These are phyloP conservation scores for Melolontha melolontha DNA, from an alignment of 2,888 invertebrate species.

Conservation along the genomic window DNA sequence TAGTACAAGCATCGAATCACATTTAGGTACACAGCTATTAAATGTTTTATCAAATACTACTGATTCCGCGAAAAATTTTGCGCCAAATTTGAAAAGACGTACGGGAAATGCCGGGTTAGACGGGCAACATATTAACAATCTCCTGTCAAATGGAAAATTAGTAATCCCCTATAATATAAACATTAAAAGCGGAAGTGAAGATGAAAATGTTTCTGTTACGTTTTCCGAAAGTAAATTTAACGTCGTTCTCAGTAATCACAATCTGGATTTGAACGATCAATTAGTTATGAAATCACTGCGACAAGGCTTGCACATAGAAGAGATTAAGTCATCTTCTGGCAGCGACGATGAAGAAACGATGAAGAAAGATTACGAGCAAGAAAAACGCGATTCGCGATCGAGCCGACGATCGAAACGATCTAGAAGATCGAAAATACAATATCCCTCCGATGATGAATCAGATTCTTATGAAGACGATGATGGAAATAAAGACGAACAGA, in stretches of 20 bases:
- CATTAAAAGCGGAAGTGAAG: constrained; percentile 60
- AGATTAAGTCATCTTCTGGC: constrained; percentile 49
- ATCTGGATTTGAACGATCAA: constrained; percentile 62
- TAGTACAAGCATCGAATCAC: constrained; percentile 85
- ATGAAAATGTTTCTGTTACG: constrained; percentile 63
- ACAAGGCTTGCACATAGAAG: constrained; percentile 59
- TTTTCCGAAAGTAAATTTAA: constrained; percentile 61
- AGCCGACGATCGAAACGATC: constrained; percentile 52
- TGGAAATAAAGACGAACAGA: constrained; percentile 48
- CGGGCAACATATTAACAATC: constrained; percentile 61
- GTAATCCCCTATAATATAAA: constrained; percentile 57
- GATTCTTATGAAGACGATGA: constrained; percentile 50
- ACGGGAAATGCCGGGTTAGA: constrained; percentile 66
- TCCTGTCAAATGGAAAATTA: constrained; percentile 61
- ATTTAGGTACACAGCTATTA: constrained; percentile 77
- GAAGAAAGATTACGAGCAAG: constrained; percentile 52
- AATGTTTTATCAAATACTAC: constrained; percentile 69
- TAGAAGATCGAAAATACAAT: constrained; percentile 43
- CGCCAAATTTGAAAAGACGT: constrained; percentile 70
- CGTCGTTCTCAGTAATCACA: constrained; percentile 56
- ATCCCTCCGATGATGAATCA: constrained; percentile 42
- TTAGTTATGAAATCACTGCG: constrained; percentile 62
- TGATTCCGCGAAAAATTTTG: constrained; percentile 68
- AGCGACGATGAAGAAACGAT: constrained; percentile 40
- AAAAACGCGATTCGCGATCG: constrained; percentile 54